Evolutionary conservation across 2,113 vertebrate species (phyloP), one percentile per base, ranked within the genome.

Genomic region (Elachura formosa): DNA sequence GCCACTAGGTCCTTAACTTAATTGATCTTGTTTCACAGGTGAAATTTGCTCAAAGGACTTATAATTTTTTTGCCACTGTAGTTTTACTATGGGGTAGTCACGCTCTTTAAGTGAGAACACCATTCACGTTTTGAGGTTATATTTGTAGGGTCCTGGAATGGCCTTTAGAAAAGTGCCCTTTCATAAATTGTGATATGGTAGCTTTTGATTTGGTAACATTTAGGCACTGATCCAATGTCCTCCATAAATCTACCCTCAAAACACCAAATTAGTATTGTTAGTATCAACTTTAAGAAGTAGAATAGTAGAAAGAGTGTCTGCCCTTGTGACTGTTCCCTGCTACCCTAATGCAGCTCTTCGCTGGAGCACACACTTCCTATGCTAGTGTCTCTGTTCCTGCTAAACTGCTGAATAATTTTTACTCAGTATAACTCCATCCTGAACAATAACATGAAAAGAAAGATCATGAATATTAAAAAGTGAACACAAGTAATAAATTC

Each of bases 81-180:
- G 13, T 61, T 76, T 62, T 83, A 58, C 12, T 52, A 3, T 16
- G 54, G 73, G 25, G 22, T 68, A 67, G 29, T 22, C 17, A 6
- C 18, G 10, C 29, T 81, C 24, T 64, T 85, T 71, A 52, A 48
- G 41, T 38, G 41, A 74, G 87, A 87, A 51, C 14, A 36, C n/a
- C 0, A 0, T 12, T 43, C 34, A 29, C 7, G 8, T 83, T 49
- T 77, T 80, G 34, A 2, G 1, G 11, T 66, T 64, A 1, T 19
- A 17, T 11, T 3, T 45, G 26, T 58, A 63, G 26, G 10, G 40
- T 86, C n/a, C 34, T 23, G 43, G 41, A 81, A 74, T 3, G 9
- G 15, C 26, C 21, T 11, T 56, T 26, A 9, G 28, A 77, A 77
- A 81, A 40, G 8, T 21, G 19, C 14, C 23, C 45, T 72, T 92